phyloP scores from a whole-genome alignment of 92 coral and sea anemone genomes.

The Heteractis magnifica region DNA sequence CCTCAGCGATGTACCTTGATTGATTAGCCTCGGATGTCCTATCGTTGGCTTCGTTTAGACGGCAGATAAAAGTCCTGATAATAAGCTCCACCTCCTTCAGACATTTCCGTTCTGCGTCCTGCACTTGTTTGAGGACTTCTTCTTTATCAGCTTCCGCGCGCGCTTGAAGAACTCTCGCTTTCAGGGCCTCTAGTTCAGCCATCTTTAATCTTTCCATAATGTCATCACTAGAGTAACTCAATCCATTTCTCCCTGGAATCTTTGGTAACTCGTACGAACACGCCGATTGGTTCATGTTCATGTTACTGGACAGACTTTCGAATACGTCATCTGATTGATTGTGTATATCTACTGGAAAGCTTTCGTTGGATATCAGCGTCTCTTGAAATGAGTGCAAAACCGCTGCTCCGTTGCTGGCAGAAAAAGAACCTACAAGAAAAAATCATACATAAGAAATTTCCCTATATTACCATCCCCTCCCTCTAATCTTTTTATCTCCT shows the following conservation, averaged over 20 bases:
- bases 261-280: background rate
- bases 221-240: conserved; percentile 19
- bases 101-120: conserved; percentile 78
- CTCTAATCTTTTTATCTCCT: background rate
- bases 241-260: conserved; percentile 8
- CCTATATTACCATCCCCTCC: background rate
- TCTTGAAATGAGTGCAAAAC: background rate
- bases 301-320: background rate
- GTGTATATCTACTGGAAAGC: background rate
- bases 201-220: conserved; percentile 48
- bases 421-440: conserved; percentile 1
- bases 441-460: background rate
- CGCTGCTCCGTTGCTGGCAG: conserved; percentile 5
- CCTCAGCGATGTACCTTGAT: conserved; percentile 68
- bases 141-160: conserved; percentile 79
- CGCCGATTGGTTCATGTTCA: conserved; percentile 1
- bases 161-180: conserved; percentile 75
- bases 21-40: conserved; percentile 75
- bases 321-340: background rate
- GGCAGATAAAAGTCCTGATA: conserved; percentile 69
- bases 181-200: conserved; percentile 69
- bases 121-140: conserved; percentile 48
- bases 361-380: background rate
- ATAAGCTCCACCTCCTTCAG: conserved; percentile 75
- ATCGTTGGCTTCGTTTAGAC: conserved; percentile 74